Evolutionary conservation across 2,113 vertebrate genomes (phyloP), one percentile per base, ranked within the genome.

Genomic region (Aphyosemion australe): DNA sequence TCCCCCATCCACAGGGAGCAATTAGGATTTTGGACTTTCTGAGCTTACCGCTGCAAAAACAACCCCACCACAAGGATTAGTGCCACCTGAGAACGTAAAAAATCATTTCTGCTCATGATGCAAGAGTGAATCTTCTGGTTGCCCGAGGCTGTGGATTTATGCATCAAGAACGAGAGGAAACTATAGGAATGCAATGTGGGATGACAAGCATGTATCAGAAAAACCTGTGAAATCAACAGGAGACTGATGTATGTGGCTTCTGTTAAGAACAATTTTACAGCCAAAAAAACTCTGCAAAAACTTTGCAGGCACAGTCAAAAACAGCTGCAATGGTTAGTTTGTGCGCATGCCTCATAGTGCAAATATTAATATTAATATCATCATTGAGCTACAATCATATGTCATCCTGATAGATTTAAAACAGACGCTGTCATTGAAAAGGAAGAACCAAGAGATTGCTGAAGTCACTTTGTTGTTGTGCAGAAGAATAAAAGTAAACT

Each of bases 21-120:
- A 88, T 86, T 88, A 88, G 59, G 48, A 74, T 9, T 5, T 11
- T 31, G 53, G 49, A 60, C 64, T 69, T 79, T 81, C 52, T 16
- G 48, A 53, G 75, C 48, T 83, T 74, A 74, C 53, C 59, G 43
- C 32, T 54, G 69, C 48, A 82, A 75, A 80, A 86, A 84, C 79
- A 85, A 88, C 65, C 48, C 45, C 52, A 69, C 55, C 61, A 51
- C 31, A 7, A 49, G 64, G 73, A 83, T 72, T 74, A 45, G 66
- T 43, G 61, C 65, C 84, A 83, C 71, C 59, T 18, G 88, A 82
- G 84, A 78, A 52, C 47, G 49, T 41, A 58, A 50, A 56, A 52
- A 42, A 75, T 72, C 61, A 69, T 74, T 62, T 69, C 66, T 65
- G 12, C 32, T 61, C 13, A 54, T 86, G 80, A 74, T 83, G 80